These are phyloP conservation scores for Ochropacha duplaris DNA, from an alignment of 2,888 invertebrate genomes.

Conservation along the genomic window DNA sequence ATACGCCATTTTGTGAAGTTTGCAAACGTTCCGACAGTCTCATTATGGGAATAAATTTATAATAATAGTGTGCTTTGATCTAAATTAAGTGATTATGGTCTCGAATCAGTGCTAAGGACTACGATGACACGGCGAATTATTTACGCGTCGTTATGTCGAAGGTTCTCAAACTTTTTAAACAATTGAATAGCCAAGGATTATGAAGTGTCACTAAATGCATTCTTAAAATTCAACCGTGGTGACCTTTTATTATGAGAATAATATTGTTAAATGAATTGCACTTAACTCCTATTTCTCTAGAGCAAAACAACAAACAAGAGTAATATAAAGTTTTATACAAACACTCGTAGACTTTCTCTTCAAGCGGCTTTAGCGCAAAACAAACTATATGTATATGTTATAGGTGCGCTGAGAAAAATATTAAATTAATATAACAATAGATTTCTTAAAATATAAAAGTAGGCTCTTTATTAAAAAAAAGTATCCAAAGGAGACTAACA, in stretches of 20 bases:
- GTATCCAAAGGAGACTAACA: slow-evolving; percentile 1
- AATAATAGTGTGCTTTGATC: slow-evolving; percentile 75
- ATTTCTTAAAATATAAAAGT: background rate
- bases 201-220: slow-evolving; percentile 38
- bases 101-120: slow-evolving; percentile 71
- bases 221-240: slow-evolving; percentile 27
- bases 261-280: slow-evolving; percentile 37
- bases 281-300: slow-evolving; percentile 36
- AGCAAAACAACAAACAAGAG: slow-evolving; percentile 52
- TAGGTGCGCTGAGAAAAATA: background rate
- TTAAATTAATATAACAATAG: background rate
- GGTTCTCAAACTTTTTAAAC: slow-evolving; percentile 43
- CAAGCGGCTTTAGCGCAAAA: slow-evolving; percentile 48
- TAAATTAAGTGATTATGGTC: slow-evolving; percentile 80
- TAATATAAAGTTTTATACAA: slow-evolving; percentile 70
- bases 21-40: slow-evolving; percentile 78
- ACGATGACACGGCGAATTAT: slow-evolving; percentile 72
- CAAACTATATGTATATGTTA: slow-evolving; percentile 30
- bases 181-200: slow-evolving; percentile 48
- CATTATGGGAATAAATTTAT: slow-evolving; percentile 78
- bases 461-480: background rate
- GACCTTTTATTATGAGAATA: slow-evolving; percentile 33
- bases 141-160: slow-evolving; percentile 61
- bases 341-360: slow-evolving; percentile 51
- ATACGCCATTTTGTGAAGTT: slow-evolving; percentile 81